Base-by-base conservation (phyloP, 2,797 vertebrate species). In the Micropoecilia bifurca region DNA sequence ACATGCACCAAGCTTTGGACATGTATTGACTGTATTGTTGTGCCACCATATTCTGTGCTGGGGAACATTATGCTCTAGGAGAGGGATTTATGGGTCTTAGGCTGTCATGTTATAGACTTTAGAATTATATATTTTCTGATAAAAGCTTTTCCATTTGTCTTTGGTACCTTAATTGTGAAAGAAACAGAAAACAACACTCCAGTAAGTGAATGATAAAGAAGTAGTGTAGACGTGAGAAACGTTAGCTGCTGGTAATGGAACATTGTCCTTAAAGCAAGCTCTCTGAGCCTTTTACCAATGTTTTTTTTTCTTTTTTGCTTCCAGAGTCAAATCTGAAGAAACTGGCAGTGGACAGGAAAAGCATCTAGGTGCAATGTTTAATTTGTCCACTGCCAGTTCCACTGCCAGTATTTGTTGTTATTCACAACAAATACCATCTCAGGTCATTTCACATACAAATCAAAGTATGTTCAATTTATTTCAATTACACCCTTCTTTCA, bases 141-240 rank as follows among this genome's bases (percentile, higher is more conserved):
- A 63, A 63, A 63, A 63, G 59, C 59, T 63, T 63, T 63, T 63
- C 30, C 16, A 28, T 59, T 59, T 30, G 57, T 59, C 57, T 28
- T 14, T 33, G 30, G 30, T 14, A 18, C 30, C 28, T 63, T 36
- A 36, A 36, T 63, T 63, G 59, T 20, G 59, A 63, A 63, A 36
- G 16, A 63, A 63, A 63, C 30, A 20, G 59, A 63, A 63, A 63
- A 20, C 28, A 63, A 63, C 30, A 33, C 16, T 36, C 30, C 59
- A 63, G 30, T 63, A 63, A 63, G 59, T 33, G 33, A 63, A 63
- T 2, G 59, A 33, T 36, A 63, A 63, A 63, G 59, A 63, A 18
- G 16, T 36, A 63, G 28, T 18, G 59, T 61, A 33, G 59, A 61
- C 16, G 59, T 30, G 28, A 16, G 16, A 33, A 20, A 63, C 36